Percentiles rank a stretch among this genome's conserved stretches.
Evolutionary conservation across 2,797 vertebrate species (phyloP).

Genomic region (Tapirus indicus): DNA sequence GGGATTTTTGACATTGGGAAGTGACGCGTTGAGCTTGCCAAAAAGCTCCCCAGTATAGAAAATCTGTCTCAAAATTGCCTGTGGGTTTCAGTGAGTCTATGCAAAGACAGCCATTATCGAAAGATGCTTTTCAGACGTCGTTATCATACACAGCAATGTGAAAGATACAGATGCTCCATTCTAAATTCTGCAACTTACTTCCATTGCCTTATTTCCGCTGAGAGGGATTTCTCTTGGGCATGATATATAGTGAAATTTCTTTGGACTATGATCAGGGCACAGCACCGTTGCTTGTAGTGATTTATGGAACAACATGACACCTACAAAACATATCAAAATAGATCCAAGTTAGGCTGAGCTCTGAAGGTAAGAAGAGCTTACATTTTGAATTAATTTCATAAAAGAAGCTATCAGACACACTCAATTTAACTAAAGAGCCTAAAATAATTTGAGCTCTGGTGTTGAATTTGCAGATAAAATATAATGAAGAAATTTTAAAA

Average conservation of each 20-base stretch:
- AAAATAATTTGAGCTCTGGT: not conserved
- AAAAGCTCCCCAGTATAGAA: not conserved
- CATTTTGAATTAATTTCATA: not conserved
- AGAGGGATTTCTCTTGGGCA: not conserved
- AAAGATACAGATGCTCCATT: not conserved
- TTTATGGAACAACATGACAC: rapidly evolving
- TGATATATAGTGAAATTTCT: not conserved
- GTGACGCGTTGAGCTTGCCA: not conserved
- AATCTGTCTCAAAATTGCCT: not conserved
- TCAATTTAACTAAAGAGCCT: not conserved
- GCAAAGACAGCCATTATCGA: not conserved
- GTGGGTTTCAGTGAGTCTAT: not conserved
- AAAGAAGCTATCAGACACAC: not conserved
- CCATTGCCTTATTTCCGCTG: rapidly evolving
- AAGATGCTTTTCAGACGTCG: not conserved
- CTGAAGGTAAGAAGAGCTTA: not conserved
- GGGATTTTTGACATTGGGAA: not conserved
- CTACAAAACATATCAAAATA: not conserved
- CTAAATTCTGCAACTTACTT: not conserved
- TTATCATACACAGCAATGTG: rapidly evolving
- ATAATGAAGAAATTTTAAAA: not conserved
- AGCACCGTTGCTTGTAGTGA: rapidly evolving
- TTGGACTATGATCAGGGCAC: not conserved
- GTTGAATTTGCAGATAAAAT: not conserved
- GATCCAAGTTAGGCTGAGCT: not conserved